Base-by-base conservation (phyloP, 92 coral and sea anemone genomes). In the Phenganax marumi region DNA sequence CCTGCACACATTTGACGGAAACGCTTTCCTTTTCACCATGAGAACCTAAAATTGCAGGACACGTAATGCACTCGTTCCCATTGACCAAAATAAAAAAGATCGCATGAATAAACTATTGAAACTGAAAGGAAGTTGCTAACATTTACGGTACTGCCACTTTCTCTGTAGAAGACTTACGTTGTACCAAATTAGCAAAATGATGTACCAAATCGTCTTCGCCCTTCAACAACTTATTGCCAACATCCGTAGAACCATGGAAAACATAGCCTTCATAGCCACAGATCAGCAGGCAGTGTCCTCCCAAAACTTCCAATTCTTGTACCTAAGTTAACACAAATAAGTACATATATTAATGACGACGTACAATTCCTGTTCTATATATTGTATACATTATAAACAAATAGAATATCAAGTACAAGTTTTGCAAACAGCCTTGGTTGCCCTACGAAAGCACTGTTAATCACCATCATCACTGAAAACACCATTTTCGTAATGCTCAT, bases 1-100 rank as follows among this genome's bases (percentile, higher is more conserved):
- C 84, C 58, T 79, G 73, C 17, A 79, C 48, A 79, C 73, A 62
- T 62, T 79, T 79, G 8, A 79, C 84, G 22, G 84, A 61, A 18
- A 79, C 55, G 23, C 63, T 56, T 7, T 33, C 74, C 19, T 79
- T 79, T 52, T 58, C 84, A 52, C 26, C 73, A 13, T 79, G 53
- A 33, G 84, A 60, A 47, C 22, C 84, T 79, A 24, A 33, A 33
- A 33, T 33, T 33, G 43, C 3, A 33, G 3, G 43, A 33, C 5
- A 33, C 43, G 3, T 33, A 33, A 33, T 5, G 43, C 43, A 33
- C 3, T 33, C 43, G 43, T 33, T 17, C 48, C 43, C n/a, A 16
- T 25, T 47, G 16, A 50, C 16, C 52, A 33, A 16, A 50, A 75
- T 10, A 58, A 16, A 47, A 75, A 21, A 4, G 52, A 12, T 16